phyloP scores from a whole-genome alignment of 2,888 invertebrate species.

The Julus scandinavius region DNA sequence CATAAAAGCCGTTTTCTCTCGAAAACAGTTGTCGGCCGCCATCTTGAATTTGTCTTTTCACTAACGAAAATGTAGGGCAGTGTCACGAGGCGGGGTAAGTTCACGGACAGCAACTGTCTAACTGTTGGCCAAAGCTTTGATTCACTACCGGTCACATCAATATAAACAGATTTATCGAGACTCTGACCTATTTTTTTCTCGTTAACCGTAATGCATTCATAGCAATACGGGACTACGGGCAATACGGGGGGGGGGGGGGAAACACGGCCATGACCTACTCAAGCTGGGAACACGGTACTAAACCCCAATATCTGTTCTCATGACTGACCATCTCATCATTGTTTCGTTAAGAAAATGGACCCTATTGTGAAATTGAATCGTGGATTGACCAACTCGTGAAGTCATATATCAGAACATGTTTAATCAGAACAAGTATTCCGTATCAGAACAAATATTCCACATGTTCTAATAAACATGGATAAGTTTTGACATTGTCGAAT shows the following conservation, averaged over 20 bases:
- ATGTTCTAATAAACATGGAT: too few relatives aligned
- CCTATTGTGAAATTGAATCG: too few relatives aligned
- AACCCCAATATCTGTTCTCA: slow-evolving; percentile 5
- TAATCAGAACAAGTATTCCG: too few relatives aligned
- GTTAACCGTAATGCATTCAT: not conserved
- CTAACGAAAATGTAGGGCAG: not conserved
- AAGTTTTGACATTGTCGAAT: too few relatives aligned
- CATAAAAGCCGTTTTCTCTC: not conserved
- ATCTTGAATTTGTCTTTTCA: not conserved
- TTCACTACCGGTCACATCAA: slow-evolving; percentile 10
- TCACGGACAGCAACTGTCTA: slow-evolving; percentile 22
- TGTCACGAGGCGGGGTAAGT: slow-evolving; percentile 14
- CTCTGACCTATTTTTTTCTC: not conserved
- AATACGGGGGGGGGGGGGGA: too few relatives aligned
- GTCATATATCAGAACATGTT: too few relatives aligned
- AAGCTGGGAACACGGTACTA: not conserved
- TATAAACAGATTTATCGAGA: slow-evolving; percentile 8
- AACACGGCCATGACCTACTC: slow-evolving; percentile 26
- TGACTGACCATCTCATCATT: not conserved
- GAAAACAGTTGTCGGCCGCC: not conserved
- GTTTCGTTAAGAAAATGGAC: not conserved
- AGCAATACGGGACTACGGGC: too few relatives aligned
- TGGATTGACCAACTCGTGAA: too few relatives aligned
- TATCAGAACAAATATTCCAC: too few relatives aligned
- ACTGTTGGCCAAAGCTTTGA: not conserved